Base-by-base conservation (phyloP, 2,888 invertebrate species). In the Hirtodrosophila histrioides region DNA sequence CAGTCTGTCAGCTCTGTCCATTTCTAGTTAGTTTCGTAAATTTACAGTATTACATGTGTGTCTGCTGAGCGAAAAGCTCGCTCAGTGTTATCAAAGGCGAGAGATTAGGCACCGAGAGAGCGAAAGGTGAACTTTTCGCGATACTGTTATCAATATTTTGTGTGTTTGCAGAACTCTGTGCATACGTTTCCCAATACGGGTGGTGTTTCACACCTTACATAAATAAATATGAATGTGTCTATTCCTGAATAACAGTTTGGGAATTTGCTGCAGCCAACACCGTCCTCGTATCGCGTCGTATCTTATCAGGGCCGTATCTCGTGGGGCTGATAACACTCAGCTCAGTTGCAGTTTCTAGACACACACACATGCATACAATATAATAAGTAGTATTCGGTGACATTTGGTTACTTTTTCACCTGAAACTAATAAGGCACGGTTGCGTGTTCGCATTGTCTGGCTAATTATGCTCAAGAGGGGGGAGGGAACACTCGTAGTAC, bases 261-360 rank as follows among this genome's bases (percentile, higher is more conserved):
- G 9, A 29, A 46, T 48, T 45, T 23, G 31, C 40, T 69, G 57
- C 35, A 44, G 57, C 40, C 71, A 58, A 61, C 57, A 57, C 61
- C 17, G 17, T 17, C n/a, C n/a, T n/a, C 17, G 17, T 17, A 17
- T 17, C 76, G 46, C 17, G 29, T 35, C 37, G 39, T 73, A 77
- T 77, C 77, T 74, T 67, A 74, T 74, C 73, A 58, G 36, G 41
- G 50, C 6, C 46, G 40, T 72, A 72, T 57, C 67, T 72, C 31
- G 23, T 9, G 24, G 11, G 12, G 40, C 74, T 74, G 73, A 77
- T 76, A 76, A 67, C 8, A 40, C 12, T 39, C 33, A 33, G 40
- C 50, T 43, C 12, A 17, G 39, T 51, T 72, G 67, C 73, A 72
- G 29, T 72, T 48, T 8, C 27, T 3, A 27, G 3, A 27, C 4